A percentile compares a stretch with the other conserved stretches of the same genome.
phyloP scores from a whole-genome alignment of 2,888 invertebrate genomes.

The Chrysopilus asiliformis region DNA sequence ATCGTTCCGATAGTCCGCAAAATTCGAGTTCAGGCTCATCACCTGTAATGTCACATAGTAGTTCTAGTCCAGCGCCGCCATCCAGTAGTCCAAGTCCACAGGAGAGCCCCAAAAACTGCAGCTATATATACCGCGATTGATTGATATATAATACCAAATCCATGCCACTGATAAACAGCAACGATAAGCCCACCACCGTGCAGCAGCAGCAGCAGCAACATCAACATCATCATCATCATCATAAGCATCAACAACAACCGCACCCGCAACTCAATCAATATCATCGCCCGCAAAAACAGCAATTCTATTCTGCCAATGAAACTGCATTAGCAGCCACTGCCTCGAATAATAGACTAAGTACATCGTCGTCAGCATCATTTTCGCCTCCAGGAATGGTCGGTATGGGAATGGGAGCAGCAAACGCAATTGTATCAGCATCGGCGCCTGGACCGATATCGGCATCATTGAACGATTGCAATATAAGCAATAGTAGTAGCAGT shows the following conservation, averaged over 20 bases:
- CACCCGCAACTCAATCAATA: constrained; percentile 12
- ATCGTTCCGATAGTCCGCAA: constrained; percentile 38
- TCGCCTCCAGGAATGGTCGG: not conserved
- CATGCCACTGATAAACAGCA: constrained; percentile 29
- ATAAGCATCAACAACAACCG: not conserved
- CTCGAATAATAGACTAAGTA: constrained; percentile 6
- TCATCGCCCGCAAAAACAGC: constrained; percentile 10
- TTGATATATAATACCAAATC: constrained; percentile 38
- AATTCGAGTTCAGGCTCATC: constrained; percentile 38
- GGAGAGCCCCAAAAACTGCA: constrained; percentile 39
- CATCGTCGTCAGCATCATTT: constrained; percentile 17
- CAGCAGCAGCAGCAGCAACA: not conserved
- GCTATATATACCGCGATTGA: constrained; percentile 39
- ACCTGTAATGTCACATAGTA: constrained; percentile 38
- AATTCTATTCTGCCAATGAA: too few relatives aligned
- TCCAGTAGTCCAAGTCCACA: constrained; percentile 38
- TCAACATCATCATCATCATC: not conserved
- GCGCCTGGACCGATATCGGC: too few relatives aligned
- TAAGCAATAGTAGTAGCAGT: too few relatives aligned
- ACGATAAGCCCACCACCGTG: not conserved
- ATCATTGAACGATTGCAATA: too few relatives aligned
- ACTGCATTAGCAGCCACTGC: constrained; percentile 12
- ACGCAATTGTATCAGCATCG: constrained; percentile 4
- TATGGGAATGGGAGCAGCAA: constrained; percentile 1
- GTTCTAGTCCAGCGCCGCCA: constrained; percentile 38